These are phyloP conservation scores for Oligia strigilis DNA, from an alignment of 2,888 invertebrate species.

Conservation along the genomic window DNA sequence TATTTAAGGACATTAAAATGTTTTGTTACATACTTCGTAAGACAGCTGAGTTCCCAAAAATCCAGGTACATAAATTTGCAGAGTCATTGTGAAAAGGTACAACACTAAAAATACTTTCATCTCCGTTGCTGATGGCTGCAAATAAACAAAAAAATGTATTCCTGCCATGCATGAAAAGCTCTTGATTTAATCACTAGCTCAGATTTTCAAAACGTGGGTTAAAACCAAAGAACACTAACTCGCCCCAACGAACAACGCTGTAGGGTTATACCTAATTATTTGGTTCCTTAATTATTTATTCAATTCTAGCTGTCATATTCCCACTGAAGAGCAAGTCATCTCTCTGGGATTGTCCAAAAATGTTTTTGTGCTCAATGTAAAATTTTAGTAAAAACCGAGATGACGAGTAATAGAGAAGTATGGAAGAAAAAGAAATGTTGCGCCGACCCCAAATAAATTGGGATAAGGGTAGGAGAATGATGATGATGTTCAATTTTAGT, in stretches of 20 bases:
- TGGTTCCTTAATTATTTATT: background rate
- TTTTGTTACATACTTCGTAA: conserved; percentile 69
- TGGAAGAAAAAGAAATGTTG: too few species aligned
- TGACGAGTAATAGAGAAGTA: too few species aligned
- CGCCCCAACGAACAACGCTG: too few species aligned
- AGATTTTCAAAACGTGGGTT: background rate
- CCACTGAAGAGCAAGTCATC: background rate
- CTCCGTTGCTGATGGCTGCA: conserved; percentile 74
- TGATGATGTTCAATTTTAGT: too few species aligned
- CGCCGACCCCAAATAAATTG: too few species aligned
- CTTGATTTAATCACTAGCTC: background rate
- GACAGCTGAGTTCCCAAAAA: conserved; percentile 78
- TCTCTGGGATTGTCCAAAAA: background rate
- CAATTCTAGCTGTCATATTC: background rate
- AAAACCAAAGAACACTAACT: background rate
- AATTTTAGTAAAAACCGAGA: background rate
- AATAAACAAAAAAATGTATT: conserved; percentile 26
- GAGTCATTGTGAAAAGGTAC: conserved; percentile 74
- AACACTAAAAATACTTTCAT: conserved; percentile 71
- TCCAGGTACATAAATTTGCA: conserved; percentile 77
- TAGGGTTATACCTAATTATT: background rate
- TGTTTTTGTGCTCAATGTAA: background rate
- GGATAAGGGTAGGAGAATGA: too few species aligned
- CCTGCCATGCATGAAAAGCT: background rate
- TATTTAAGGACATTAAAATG: too few species aligned